Base-by-base conservation (phyloP, 2,113 vertebrate genomes). In the Addax nasomaculatus region DNA sequence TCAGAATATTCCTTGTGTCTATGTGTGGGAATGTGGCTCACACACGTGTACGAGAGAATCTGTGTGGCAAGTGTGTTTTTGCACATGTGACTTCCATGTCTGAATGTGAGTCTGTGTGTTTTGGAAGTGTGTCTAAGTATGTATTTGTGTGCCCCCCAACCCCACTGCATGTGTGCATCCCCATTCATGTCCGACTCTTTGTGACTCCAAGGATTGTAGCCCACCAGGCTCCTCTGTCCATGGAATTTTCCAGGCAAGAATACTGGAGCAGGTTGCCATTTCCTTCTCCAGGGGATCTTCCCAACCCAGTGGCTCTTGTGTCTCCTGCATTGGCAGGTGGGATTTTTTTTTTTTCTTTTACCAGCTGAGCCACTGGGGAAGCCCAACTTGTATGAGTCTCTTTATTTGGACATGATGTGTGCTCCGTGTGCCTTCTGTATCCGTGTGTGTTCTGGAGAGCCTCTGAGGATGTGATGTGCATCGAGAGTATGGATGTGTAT, bases 111-210 rank as follows among this genome's bases (percentile, higher is more conserved):
- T 64, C 10, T 84, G 17, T 49, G 45, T 78, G 60, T 78, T 62
- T 73, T 29, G 21, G 81, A 60, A 64, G 73, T 14, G 11, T 84
- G 67, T 76, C 73, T 89, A 73, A 43, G 64, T 57, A 30, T 60
- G 12, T 51, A 17, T 57, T 67, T 70, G 7, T 78, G 49, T 21
- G 21, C 23, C 39, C 70, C 64, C 70, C 70, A 27, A 39, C 21
- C 39, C 23, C 1, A 23, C 11, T 76, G 23, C 23, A 27, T 15
- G 39, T 12, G 1, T 43, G 70, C 3, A 0, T 43, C 11, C 23
- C 39, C 36, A 27, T 43, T 76, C 5, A 0, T 43, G 70, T 76
- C 70, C 0, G 1, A 76, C 39, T 76, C 70, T 73, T 70, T 43
- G 23, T 11, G 36, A 43, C 36, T 43, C 70, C 70, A 43, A 43